Base-by-base conservation (phyloP, 2,888 invertebrate species). In the Gastrophysa polygoni region DNA sequence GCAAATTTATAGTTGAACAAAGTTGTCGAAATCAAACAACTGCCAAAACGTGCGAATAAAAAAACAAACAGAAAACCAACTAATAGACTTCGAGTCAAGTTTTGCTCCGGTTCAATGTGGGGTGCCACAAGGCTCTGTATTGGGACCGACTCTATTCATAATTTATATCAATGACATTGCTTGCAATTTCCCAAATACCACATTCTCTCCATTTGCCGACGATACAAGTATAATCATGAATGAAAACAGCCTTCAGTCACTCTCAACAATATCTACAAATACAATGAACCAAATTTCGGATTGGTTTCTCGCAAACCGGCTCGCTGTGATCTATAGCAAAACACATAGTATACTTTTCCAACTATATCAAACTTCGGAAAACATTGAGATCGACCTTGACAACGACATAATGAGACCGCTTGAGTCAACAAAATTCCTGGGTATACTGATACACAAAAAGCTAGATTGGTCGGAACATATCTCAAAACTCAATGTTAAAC, bases 111-210 rank as follows among this genome's bases (percentile, higher is more conserved):
- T 46, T 46, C 46, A 46, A 3, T 46, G 46, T 16, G 46, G 46
- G 11, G 46, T 46, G 10, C 46, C 46, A 46, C 46, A 46, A 46
- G n/a, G 46, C 46, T 46, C 46, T 32, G 32, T 32, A 32, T 10
- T 32, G 32, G 32, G 32, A 32, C 32, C 32, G 5, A 14, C 20
- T 18, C 8, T 14, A 16, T n/a, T n/a, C n/a, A n/a, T n/a, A n/a
- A n/a, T n/a, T n/a, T n/a, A n/a, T n/a, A n/a, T n/a, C n/a, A n/a
- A 46, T 46, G 46, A 46, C 46, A 46, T 46, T 16, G 46, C 46
- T 10, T 46, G 46, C 17, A 46, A 46, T 16, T 46, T 46, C 46
- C 46, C 17, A 5, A 46, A 8, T 8, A 20, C 46, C 46, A 46
- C 46, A 46, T 46, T 8, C 46, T 46, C 46, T 16, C 46, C 20